phyloP scores from a whole-genome alignment of 92 coral and sea anemone genomes.

The Actinernus sp. region DNA sequence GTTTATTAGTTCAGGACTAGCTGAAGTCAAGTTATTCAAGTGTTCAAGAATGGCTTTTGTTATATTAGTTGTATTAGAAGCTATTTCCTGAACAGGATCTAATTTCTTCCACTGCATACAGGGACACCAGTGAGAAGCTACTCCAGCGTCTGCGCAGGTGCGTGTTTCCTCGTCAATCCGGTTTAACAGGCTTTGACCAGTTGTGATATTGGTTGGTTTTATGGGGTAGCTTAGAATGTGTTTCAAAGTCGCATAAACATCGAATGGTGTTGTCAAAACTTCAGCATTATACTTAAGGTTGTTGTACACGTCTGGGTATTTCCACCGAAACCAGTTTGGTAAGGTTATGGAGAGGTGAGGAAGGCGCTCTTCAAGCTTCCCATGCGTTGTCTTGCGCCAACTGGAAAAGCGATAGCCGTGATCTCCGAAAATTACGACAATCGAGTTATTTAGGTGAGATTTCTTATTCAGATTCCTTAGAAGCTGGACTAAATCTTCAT shows the following conservation, averaged over 20 bases:
- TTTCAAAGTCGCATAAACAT: conserved; percentile 79
- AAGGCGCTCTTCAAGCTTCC: conserved; percentile 87
- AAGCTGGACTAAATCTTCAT: conserved; percentile 42
- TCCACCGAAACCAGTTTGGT: conserved; percentile 78
- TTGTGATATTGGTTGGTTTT: conserved; percentile 56
- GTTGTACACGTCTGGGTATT: conserved; percentile 47
- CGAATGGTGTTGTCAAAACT: conserved; percentile 86
- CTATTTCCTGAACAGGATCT: conserved; percentile 44
- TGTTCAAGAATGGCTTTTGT: conserved; percentile 42
- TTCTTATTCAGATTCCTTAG: conserved; percentile 42
- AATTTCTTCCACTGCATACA: conserved; percentile 81
- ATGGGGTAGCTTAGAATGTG: conserved; percentile 81
- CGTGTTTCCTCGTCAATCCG: conserved; percentile 64
- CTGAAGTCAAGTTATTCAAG: conserved; percentile 66
- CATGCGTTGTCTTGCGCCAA: conserved; percentile 71
- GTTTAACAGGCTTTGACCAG: conserved; percentile 82
- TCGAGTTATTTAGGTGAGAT: conserved; percentile 59
- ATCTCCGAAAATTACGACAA: conserved; percentile 76
- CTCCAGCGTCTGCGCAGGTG: conserved; percentile 79
- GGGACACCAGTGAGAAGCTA: conserved; percentile 87
- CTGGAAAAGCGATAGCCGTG: conserved; percentile 78
- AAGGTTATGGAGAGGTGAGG: conserved; percentile 77
- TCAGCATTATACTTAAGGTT: conserved; percentile 66
- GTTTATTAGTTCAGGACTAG: neutral
- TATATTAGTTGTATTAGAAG: conserved; percentile 32